These are phyloP conservation scores for Chloropsis cyanopogon DNA, from an alignment of 2,113 vertebrate genomes.

Conservation along the genomic window DNA sequence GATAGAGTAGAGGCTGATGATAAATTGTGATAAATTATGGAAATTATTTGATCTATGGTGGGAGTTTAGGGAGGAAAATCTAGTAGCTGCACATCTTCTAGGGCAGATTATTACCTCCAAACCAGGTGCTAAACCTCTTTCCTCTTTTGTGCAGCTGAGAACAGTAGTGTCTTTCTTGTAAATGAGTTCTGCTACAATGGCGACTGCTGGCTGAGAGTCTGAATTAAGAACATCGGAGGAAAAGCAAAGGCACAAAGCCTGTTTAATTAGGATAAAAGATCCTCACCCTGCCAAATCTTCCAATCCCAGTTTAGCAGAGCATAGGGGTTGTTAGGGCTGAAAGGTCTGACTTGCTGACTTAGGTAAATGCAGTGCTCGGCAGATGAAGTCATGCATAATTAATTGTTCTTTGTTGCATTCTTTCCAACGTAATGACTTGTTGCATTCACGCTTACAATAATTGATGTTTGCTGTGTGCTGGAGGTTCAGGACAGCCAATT, in stretches of 20 bases:
- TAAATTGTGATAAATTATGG: background rate
- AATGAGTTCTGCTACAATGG: background rate
- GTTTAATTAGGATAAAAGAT: background rate
- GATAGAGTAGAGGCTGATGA: background rate
- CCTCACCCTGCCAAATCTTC: background rate
- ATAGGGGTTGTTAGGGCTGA: background rate
- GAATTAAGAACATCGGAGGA: background rate
- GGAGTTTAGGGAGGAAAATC: background rate
- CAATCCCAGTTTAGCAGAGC: background rate
- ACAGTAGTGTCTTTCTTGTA: background rate
- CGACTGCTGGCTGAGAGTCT: background rate
- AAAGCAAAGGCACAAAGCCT: background rate
- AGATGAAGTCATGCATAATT: conserved; percentile 58
- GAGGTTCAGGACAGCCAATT: conserved; percentile 54
- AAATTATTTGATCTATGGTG: background rate
- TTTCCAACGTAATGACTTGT: conserved; percentile 59
- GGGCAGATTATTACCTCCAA: background rate
- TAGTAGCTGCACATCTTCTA: background rate
- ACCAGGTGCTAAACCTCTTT: background rate
- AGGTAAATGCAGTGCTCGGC: background rate
- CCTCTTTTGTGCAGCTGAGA: background rate
- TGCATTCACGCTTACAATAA: conserved; percentile 15
- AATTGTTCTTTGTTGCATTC: conserved; percentile 51
- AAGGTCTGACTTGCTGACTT: conserved; percentile 49
- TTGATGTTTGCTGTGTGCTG: conserved; percentile 30